phyloP scores from a whole-genome alignment of 2,888 invertebrate species.

The Imbricaverruca yamaguchii region DNA sequence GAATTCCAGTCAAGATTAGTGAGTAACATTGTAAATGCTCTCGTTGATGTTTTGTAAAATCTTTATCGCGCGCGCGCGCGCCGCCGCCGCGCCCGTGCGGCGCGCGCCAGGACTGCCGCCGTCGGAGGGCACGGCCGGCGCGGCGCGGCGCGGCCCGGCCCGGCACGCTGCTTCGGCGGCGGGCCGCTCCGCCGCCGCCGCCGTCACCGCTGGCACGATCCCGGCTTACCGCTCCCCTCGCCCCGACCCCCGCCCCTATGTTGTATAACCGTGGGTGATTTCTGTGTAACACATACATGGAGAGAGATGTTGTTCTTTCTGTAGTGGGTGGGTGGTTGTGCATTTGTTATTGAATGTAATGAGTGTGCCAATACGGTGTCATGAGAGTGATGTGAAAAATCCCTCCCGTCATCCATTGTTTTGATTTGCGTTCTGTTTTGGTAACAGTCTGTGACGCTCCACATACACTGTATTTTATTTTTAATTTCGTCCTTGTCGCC shows the following conservation, averaged over 20 bases:
- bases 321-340: slow-evolving; percentile 17
- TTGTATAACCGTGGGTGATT: slow-evolving; percentile 19
- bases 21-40: slow-evolving; percentile 19
- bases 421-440: slow-evolving; percentile 3
- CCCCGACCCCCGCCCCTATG: slow-evolving; percentile 1
- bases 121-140: neutral
- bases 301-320: slow-evolving; percentile 21
- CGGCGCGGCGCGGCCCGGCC: neutral
- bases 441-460: neutral
- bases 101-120: neutral
- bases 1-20: slow-evolving; percentile 20
- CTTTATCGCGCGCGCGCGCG: slow-evolving; percentile 5
- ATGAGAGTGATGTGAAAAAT: slow-evolving; percentile 1
- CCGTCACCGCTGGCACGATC: neutral
- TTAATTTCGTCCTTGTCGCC: slow-evolving; percentile 16
- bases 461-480: slow-evolving; percentile 18
- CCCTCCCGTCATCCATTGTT: slow-evolving; percentile 8
- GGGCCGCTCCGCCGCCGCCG: neutral
- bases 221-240: neutral
- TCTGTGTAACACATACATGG: slow-evolving; percentile 16
- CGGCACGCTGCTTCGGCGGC: neutral
- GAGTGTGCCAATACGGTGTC: slow-evolving; percentile 16
- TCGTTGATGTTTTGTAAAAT: slow-evolving; percentile 22
- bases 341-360: slow-evolving; percentile 21
- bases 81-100: too few species aligned